Evolutionary conservation across 2,797 vertebrate species (phyloP), one percentile per base, ranked within the genome.

Genomic region (Lagocephalus sceleratus): DNA sequence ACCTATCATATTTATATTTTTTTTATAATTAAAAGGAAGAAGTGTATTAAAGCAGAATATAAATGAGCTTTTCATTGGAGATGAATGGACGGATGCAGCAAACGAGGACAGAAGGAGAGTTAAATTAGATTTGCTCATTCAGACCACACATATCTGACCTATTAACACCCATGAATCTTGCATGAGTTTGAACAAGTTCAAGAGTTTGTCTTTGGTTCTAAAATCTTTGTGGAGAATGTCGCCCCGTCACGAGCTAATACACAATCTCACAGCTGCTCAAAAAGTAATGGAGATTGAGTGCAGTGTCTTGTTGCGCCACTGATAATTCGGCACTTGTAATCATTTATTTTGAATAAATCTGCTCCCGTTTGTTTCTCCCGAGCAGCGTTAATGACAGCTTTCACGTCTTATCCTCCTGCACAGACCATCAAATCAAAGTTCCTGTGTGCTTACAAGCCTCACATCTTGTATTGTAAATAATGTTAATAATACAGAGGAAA

Each of bases 271-370:
- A 57, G 76, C 72, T 83, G 61, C 71, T 87, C 64, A 83, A 81
- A 85, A 73, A 83, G 61, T 85, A 79, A 88, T 85, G 83, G 79
- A 53, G 64, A 54, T n/a, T 66, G 73, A 89, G 87, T 89, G 86
- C 82, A 75, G 77, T 85, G 73, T 80, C 83, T 63, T 88, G 84
- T 86, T 69, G 52, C 55, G 63, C 64, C 51, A 66, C 47, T 61
- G 70, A 68, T 70, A 71, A 84, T 81, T 73, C 32, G 29, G 59
- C 54, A 51, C 38, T 58, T 60, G 70, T 65, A 63, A 78, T 76
- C 57, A 57, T 69, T 83, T 78, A 69, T 63, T 83, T 78, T 61
- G 67, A 85, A 85, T 64, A 65, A 78, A 78, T 79, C 29, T 42
- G 21, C 48, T 73, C 73, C 66, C 75, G 74, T 81, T 81, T 78